Evolutionary conservation across 2,888 invertebrate species (phyloP).

Genomic region (Clivina fossor): DNA sequence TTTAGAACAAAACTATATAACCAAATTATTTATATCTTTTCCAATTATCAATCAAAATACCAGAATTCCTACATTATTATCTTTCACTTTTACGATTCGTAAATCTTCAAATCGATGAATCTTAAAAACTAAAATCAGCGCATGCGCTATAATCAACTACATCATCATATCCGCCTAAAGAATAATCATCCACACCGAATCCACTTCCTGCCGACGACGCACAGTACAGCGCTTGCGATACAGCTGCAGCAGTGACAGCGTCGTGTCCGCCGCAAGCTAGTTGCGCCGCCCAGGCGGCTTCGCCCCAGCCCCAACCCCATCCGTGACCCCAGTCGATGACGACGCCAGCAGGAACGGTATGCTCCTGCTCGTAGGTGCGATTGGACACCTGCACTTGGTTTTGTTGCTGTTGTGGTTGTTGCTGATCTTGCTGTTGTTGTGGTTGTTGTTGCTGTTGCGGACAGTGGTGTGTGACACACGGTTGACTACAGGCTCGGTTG

Average conservation of each 20-base stretch:
- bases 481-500: too few relatives aligned
- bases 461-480: too few relatives aligned
- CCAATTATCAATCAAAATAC: too few relatives aligned
- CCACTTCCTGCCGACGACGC: too few relatives aligned
- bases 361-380: constrained; percentile 45
- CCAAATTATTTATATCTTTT: too few relatives aligned
- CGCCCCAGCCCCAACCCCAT: constrained; percentile 78
- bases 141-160: constrained; percentile 65
- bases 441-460: too few relatives aligned
- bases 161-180: constrained; percentile 65
- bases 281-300: constrained; percentile 59
- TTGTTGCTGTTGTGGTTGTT: too few relatives aligned
- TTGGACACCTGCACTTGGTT: neutral
- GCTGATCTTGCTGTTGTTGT: too few relatives aligned
- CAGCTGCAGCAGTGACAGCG: constrained; percentile 63
- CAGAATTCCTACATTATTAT: too few relatives aligned
- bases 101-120: neutral
- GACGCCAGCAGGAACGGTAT: constrained; percentile 50
- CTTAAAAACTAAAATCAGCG: constrained; percentile 70
- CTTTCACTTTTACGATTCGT: too few relatives aligned
- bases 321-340: constrained; percentile 68
- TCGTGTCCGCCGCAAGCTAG: constrained; percentile 64
- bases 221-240: constrained; percentile 58
- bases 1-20: too few relatives aligned
- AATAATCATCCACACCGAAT: constrained; percentile 60